phyloP scores from a whole-genome alignment of 2,797 vertebrate species.

The Decapterus maruadsi region DNA sequence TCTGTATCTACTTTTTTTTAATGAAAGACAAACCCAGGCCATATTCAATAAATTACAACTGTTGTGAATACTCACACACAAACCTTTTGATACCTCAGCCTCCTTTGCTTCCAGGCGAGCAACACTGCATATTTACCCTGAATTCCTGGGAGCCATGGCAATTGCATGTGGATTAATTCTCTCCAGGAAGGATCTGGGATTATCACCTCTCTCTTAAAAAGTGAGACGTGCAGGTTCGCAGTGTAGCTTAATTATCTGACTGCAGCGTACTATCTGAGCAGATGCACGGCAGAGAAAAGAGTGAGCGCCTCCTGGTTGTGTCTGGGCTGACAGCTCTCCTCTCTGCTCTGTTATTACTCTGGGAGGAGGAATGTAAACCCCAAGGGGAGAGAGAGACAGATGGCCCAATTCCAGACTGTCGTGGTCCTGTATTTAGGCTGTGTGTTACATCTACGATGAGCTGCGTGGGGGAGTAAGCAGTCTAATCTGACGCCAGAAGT shows the following conservation, averaged over 20 bases:
- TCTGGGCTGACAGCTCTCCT: slow-evolving; percentile 58
- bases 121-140: slow-evolving; percentile 67
- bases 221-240: slow-evolving; percentile 32
- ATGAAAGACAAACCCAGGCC: background rate
- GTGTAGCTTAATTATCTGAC: slow-evolving; percentile 37
- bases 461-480: slow-evolving; percentile 9
- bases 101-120: slow-evolving; percentile 33
- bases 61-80: slow-evolving; percentile 19
- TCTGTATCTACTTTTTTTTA: background rate
- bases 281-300: slow-evolving; percentile 31
- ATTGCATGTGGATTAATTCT: slow-evolving; percentile 73
- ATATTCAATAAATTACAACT: background rate
- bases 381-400: slow-evolving; percentile 50
- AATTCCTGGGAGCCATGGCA: slow-evolving; percentile 78
- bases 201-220: slow-evolving; percentile 51
- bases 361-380: slow-evolving; percentile 62
- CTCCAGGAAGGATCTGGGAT: slow-evolving; percentile 55
- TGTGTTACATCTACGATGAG: slow-evolving; percentile 45
- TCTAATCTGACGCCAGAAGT: slow-evolving; percentile 35
- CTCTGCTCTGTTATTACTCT: slow-evolving; percentile 65
- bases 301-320: slow-evolving; percentile 50
- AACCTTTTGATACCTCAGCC: slow-evolving; percentile 16
- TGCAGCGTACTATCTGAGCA: slow-evolving; percentile 23
- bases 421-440: slow-evolving; percentile 38
- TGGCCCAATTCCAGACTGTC: slow-evolving; percentile 61